Conservation (phyloP, 2,113 vertebrate species). For the Lycocorax pyrrhopterus region DNA sequence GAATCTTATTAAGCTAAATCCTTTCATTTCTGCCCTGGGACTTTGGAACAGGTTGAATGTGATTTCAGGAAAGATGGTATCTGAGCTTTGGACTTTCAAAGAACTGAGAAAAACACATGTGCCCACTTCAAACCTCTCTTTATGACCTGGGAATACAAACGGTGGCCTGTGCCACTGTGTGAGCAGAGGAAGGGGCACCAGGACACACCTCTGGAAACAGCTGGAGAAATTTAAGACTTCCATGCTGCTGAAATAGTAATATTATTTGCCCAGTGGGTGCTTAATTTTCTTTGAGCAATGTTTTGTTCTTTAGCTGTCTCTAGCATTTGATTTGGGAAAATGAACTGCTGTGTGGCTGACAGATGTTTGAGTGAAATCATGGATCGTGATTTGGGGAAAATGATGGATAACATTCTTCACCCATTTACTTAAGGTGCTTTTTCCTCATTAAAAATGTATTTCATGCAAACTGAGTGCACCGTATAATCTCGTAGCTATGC, state of each 20-base stretch:
- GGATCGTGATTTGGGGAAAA: not conserved
- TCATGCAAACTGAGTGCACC: not conserved
- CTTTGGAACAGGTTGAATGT: not conserved
- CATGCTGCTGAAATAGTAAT: not conserved
- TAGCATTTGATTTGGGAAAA: not conserved
- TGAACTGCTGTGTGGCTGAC: not conserved
- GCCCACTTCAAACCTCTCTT: not conserved
- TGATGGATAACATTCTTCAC: not conserved
- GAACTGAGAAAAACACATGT: not conserved
- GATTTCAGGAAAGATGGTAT: not conserved
- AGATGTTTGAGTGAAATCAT: not conserved
- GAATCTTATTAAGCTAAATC: not conserved
- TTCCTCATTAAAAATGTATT: not conserved
- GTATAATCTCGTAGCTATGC: not conserved
- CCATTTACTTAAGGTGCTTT: not conserved
- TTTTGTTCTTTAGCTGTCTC: not conserved
- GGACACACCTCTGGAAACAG: not conserved
- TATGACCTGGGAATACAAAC: not conserved
- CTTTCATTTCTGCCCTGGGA: not conserved
- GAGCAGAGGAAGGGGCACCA: not conserved
- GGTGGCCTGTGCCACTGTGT: rapidly evolving
- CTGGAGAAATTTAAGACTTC: not conserved
- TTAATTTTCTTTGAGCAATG: not conserved
- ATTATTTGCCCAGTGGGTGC: not conserved
- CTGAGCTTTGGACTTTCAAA: not conserved